These are phyloP conservation scores for Nasonovia ribisnigri DNA, from an alignment of 2,888 invertebrate genomes.

Conservation along the genomic window DNA sequence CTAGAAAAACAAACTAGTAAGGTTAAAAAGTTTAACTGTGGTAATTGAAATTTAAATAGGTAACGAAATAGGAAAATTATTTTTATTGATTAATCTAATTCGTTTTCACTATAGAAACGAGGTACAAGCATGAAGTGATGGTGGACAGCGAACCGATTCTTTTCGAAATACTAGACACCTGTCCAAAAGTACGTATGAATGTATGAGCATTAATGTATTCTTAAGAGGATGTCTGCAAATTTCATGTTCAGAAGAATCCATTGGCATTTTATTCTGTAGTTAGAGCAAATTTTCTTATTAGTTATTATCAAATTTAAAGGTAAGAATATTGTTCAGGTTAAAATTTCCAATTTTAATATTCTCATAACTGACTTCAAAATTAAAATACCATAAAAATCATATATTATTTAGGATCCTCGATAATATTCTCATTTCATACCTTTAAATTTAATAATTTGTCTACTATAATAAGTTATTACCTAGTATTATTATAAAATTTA, in stretches of 20 bases:
- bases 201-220: slow-evolving; percentile 46
- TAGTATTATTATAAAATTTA: neutral
- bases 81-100: slow-evolving; percentile 2
- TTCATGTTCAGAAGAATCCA: neutral
- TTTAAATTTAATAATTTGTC: no score
- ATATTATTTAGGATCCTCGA: neutral
- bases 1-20: neutral
- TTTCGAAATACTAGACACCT: slow-evolving; percentile 91
- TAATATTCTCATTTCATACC: neutral
- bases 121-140: slow-evolving; percentile 86
- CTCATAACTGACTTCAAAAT: neutral
- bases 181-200: slow-evolving; percentile 78
- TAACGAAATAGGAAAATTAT: neutral
- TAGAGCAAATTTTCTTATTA: neutral
- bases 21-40: neutral
- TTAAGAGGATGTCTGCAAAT: no score
- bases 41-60: no score
- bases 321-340: neutral
- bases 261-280: neutral
- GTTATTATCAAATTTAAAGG: neutral
- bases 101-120: slow-evolving; percentile 67
- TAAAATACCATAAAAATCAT: neutral
- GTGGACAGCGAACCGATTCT: slow-evolving; percentile 90
- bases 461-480: no score
- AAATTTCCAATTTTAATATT: neutral